Evolutionary conservation across 2,113 vertebrate species (phyloP).

Genomic region (Oreocharis arfaki): DNA sequence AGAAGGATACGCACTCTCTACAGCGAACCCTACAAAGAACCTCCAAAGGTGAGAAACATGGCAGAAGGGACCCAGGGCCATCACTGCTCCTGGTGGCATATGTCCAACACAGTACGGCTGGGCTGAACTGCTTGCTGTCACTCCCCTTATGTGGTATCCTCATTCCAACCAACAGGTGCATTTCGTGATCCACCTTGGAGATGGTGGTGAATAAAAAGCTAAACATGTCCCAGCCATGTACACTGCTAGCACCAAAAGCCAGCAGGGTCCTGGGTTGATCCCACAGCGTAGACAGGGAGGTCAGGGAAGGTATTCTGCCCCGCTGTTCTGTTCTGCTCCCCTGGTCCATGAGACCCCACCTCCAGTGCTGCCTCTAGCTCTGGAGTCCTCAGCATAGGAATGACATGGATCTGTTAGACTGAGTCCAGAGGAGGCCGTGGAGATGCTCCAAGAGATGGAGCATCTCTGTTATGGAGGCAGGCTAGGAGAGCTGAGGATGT

Average conservation of each 20-base stretch:
- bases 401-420: background rate
- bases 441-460: background rate
- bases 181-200: background rate
- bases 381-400: background rate
- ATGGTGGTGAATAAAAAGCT: background rate
- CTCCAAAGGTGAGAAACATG: conserved; percentile 75
- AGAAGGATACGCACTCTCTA: conserved; percentile 96
- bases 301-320: background rate
- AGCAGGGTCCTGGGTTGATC: accelerated
- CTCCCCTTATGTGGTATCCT: background rate
- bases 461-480: background rate
- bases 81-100: background rate
- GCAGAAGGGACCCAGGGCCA: background rate
- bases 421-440: background rate
- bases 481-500: background rate
- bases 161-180: background rate
- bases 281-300: accelerated
- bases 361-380: background rate
- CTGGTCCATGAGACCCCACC: background rate
- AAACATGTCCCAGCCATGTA: accelerated
- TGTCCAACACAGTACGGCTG: background rate
- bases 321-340: background rate
- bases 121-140: background rate
- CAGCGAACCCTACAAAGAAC: conserved; percentile 87
- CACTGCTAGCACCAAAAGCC: accelerated